A percentile compares a stretch with the other conserved stretches of the same genome.
Conservation (phyloP, 2,113 vertebrate species). For the Pyrgilauda ruficollis region DNA sequence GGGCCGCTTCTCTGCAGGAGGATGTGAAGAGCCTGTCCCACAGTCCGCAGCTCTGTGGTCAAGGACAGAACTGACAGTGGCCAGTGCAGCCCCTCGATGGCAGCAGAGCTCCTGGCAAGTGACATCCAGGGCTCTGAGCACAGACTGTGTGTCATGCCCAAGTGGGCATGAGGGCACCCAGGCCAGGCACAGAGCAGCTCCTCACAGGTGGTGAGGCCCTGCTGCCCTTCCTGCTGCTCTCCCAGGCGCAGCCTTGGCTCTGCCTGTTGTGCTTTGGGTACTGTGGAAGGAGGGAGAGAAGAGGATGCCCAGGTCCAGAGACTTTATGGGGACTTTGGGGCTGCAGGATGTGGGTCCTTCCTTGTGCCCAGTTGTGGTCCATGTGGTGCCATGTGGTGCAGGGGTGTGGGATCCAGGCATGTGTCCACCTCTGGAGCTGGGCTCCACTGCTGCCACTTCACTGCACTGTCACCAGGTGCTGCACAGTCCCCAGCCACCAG, state of each 20-base stretch:
- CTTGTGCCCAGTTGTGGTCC: neutral
- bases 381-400: accelerated
- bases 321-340: neutral
- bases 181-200: neutral
- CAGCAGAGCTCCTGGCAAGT: neutral
- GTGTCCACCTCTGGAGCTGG: neutral
- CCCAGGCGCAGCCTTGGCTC: neutral
- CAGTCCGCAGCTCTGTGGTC: neutral
- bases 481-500: neutral
- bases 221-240: neutral
- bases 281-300: neutral
- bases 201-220: neutral
- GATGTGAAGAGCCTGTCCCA: neutral
- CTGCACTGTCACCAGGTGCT: neutral
- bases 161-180: neutral
- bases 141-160: neutral
- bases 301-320: neutral
- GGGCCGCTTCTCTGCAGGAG: neutral
- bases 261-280: neutral
- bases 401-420: neutral
- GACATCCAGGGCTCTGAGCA: neutral
- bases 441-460: neutral
- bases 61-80: neutral
- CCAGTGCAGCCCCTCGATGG: neutral
- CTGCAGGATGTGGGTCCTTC: neutral